Evolutionary conservation across 1,140 invertebrate species (phyloP).

Genomic region (Schlechtendalia chinensis): DNA sequence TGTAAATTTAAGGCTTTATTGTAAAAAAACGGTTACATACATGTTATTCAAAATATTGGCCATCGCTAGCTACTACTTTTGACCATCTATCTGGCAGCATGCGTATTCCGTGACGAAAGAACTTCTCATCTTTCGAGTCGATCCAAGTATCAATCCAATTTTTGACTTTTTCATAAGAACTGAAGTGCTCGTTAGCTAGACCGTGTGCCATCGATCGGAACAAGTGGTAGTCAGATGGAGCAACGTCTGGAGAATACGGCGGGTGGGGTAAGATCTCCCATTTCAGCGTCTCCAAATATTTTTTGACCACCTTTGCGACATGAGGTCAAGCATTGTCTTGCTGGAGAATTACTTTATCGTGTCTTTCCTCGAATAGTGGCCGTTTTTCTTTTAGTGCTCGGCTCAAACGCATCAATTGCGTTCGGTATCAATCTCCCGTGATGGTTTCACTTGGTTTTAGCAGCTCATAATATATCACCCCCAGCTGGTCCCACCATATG

Average conservation of each 20-base stretch:
- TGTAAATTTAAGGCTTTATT: too few species aligned
- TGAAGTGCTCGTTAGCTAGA: too few species aligned
- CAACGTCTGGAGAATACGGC: too few species aligned
- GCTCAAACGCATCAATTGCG: background rate
- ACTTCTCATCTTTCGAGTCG: too few species aligned
- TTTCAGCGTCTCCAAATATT: too few species aligned
- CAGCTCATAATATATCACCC: background rate
- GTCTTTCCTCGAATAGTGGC: slow-evolving; percentile 47
- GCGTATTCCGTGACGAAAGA: background rate
- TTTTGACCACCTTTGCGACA: too few species aligned
- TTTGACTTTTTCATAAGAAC: too few species aligned
- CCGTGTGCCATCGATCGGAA: too few species aligned
- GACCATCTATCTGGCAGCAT: background rate
- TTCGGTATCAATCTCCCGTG: background rate
- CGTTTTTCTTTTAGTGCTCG: slow-evolving; percentile 51
- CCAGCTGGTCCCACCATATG: slow-evolving; percentile 1
- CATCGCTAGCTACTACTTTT: background rate
- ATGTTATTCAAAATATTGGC: background rate
- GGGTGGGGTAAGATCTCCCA: too few species aligned
- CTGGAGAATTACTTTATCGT: slow-evolving; percentile 8
- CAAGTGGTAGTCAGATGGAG: too few species aligned
- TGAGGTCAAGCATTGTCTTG: background rate
- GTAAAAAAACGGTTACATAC: too few species aligned
- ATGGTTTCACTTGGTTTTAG: background rate
- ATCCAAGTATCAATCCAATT: too few species aligned